Base-by-base conservation (phyloP, 2,113 vertebrate genomes). In the Tragelaphus buxtoni region DNA sequence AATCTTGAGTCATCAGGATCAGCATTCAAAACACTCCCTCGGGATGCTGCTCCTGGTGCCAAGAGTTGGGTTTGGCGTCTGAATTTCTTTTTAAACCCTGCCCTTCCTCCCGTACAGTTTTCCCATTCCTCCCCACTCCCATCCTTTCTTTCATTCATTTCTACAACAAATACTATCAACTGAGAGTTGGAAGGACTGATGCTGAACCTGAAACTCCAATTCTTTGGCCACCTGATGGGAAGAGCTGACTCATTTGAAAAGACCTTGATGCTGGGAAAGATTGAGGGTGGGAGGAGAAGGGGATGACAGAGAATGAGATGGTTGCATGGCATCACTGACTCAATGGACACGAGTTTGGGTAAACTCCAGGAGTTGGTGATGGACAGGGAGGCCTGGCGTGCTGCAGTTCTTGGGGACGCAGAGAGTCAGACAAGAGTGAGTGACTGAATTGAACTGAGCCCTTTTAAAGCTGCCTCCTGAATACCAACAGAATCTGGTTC, bases 1-100 rank as follows among this genome's bases (percentile, higher is more conserved):
- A 76, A 22, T 86, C 76, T 98, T 88, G 93, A 96, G 63, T 95
- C 90, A 84, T 95, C 92, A 96, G 94, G 86, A 93, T 35, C 55
- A 82, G 61, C 0, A 4, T 83, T 93, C 63, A 39, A 88, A 95
- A 95, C 69, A 88, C 76, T 85, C 96, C 76, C 91, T 9, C 5
- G 20, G 60, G 91, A 28, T 9, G 55, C 39, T 3, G 28, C 72
- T 55, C 45, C 69, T 92, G 76, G 56, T 76, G 84, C 69, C 81
- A 87, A 90, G 83, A 85, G 83, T 32, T 77, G 51, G 55, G 63
- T 92, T 96, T 72, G 84, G 93, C 0, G 3, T 81, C 88, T 79
- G 47, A 79, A 81, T 84, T 65, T 93, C 60, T 61, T 72, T 65
- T 30, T 82, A 93, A 96, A 79, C n/a, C 39, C 39, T 56, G 4